These are phyloP conservation scores for Halisarca cf. caerulea DNA, from an alignment of 37 sponge, comb jelly and placozoan species.

Conservation along the genomic window DNA sequence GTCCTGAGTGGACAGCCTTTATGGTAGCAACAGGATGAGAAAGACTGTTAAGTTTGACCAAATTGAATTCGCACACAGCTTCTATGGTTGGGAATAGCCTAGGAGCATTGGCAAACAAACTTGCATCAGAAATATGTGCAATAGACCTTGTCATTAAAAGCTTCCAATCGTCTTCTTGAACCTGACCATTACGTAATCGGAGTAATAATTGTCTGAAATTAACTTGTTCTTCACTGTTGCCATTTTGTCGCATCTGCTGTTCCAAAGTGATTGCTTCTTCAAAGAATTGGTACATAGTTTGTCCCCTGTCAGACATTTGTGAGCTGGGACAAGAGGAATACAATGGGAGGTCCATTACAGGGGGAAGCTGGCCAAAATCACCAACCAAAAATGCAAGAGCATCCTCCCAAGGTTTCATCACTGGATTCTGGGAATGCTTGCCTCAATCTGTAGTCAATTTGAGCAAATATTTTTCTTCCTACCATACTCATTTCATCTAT, in stretches of 20 bases:
- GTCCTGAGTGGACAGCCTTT: conserved; percentile 53
- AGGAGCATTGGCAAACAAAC: conserved; percentile 34
- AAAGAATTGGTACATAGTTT: conserved; percentile 30
- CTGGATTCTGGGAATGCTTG: neutral
- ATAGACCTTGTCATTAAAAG: conserved; percentile 32
- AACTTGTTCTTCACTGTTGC: conserved; percentile 26
- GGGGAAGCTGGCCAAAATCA: conserved; percentile 4
- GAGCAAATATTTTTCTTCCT: conserved; percentile 40
- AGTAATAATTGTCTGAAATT: conserved; percentile 34
- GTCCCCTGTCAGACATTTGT: conserved; percentile 14
- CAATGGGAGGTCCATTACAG: conserved; percentile 12
- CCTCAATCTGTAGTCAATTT: conserved; percentile 10
- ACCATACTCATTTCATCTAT: conserved; percentile 62
- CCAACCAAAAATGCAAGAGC: neutral
- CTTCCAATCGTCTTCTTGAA: conserved; percentile 44
- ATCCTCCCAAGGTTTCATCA: neutral
- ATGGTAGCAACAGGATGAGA: conserved; percentile 57
- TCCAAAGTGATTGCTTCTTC: conserved; percentile 13
- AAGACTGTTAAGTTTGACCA: conserved; percentile 8
- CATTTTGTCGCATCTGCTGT: conserved; percentile 45
- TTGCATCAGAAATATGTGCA: neutral
- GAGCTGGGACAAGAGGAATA: neutral
- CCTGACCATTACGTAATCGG: conserved; percentile 38
- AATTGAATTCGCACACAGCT: conserved; percentile 37
- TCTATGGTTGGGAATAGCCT: conserved; percentile 10